These are phyloP conservation scores for Lepidurus couesii DNA, from an alignment of 1,140 invertebrate species.

Conservation along the genomic window DNA sequence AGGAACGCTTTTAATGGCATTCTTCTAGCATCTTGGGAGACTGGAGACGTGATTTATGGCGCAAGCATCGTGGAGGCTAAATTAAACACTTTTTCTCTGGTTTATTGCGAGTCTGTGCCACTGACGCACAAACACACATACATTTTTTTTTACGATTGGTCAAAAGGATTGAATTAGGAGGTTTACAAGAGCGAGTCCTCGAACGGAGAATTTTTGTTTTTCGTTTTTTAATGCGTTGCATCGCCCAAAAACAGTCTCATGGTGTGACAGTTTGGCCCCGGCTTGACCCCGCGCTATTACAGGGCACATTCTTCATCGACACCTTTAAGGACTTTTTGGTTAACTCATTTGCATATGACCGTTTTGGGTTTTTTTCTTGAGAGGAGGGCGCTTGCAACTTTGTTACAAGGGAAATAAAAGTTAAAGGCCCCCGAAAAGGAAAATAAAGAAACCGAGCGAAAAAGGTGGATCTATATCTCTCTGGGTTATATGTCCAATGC, in stretches of 20 bases:
- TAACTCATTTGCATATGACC: slow-evolving; percentile 7
- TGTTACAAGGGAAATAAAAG: neutral
- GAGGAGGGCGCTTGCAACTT: neutral
- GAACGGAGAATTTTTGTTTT: neutral
- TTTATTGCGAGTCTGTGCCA: neutral
- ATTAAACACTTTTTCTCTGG: neutral
- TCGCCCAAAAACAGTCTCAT: neutral
- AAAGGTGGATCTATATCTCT: neutral
- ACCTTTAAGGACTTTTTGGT: neutral
- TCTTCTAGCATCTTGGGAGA: slow-evolving; percentile 1
- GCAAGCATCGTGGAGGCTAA: neutral
- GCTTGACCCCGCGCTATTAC: neutral
- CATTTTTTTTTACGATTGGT: neutral
- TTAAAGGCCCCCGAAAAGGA: neutral
- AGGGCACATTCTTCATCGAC: slow-evolving; percentile 17
- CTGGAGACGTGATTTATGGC: neutral
- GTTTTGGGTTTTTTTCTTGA: neutral
- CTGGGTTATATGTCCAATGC: neutral
- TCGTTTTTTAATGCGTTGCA: neutral
- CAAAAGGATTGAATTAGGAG: neutral
- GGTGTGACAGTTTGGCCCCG: slow-evolving; percentile 12
- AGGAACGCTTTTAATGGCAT: slow-evolving; percentile 7
- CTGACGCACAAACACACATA: neutral
- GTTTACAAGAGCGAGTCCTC: neutral
- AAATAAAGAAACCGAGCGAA: neutral